Evolutionary conservation across 2,113 vertebrate species (phyloP).

Genomic region (Alouatta palliata): DNA sequence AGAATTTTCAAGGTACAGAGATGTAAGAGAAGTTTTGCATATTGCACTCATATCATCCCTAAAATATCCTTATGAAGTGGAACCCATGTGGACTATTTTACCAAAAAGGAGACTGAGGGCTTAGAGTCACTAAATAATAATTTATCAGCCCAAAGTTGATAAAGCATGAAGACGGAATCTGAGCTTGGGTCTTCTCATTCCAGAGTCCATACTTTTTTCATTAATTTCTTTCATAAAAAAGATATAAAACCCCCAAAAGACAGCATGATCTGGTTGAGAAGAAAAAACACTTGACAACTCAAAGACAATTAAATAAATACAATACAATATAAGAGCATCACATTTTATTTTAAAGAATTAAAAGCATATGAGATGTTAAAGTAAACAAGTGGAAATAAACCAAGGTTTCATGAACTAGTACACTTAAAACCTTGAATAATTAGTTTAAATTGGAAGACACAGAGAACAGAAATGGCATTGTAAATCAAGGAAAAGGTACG

Average conservation of each 20-base stretch:
- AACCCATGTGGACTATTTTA: neutral
- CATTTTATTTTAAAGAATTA: neutral
- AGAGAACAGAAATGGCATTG: neutral
- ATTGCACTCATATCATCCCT: neutral
- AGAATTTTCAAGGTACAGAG: neutral
- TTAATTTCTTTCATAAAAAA: neutral
- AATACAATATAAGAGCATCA: too few relatives aligned
- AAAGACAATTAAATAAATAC: neutral
- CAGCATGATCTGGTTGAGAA: neutral
- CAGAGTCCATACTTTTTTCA: neutral
- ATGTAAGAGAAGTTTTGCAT: neutral
- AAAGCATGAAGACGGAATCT: neutral
- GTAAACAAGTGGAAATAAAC: neutral
- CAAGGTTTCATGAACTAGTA: neutral
- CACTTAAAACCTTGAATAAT: neutral
- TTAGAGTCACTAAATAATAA: neutral
- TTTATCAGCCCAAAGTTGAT: neutral
- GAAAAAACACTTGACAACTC: neutral
- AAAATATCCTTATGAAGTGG: neutral
- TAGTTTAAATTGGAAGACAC: neutral
- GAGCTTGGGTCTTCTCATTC: neutral
- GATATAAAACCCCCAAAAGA: neutral
- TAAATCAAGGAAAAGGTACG: neutral
- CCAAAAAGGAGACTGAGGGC: neutral
- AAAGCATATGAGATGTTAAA: neutral